Base-by-base conservation (phyloP, 2,113 vertebrate genomes). In the Cheirogaleus medius region DNA sequence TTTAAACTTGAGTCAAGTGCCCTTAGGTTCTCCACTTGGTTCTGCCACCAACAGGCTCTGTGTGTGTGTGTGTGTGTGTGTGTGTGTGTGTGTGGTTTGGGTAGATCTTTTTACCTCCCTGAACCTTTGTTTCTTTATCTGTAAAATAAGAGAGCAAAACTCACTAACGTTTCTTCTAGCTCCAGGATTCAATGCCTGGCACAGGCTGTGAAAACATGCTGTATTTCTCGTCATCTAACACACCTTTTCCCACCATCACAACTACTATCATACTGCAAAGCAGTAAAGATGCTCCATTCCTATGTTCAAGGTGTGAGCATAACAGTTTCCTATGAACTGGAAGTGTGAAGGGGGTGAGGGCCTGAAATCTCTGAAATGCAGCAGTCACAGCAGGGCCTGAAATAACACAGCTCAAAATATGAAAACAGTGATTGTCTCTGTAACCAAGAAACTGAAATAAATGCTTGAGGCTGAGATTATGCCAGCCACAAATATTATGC, bases 391-490 rank as follows among this genome's bases (percentile, higher is more conserved):
- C 47, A 56, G 37, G 29, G 23, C 58, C 92, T 54, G 56, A 91
- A 82, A 63, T 80, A 93, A 90, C 21, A 84, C 39, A 92, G 39
- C 56, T 95, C 58, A 77, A 90, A 87, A 74, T 69, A 89, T 18
- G 64, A 94, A 95, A 81, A 77, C 56, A 68, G 47, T 85, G 66
- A 93, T 93, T 97, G 52, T 83, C 81, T 81, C 69, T 80, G 17
- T 71, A 73, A 88, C 42, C 58, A 91, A 96, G 60, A 87, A 95
- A 76, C 82, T 88, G 77, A 97, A 90, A 58, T 95, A 87, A 74
- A 32, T 78, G 37, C 42, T 78, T 34, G 37, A 92, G 85, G 73
- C 60, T 94, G 68, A 97, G 63, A 94, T 94, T 86, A 63, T 11
- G 42, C 52, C 13, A 78, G 87, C 34, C 76, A 92, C 44, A 81